Conservation (phyloP, 2,113 vertebrate genomes). For the Echinops telfairi region DNA sequence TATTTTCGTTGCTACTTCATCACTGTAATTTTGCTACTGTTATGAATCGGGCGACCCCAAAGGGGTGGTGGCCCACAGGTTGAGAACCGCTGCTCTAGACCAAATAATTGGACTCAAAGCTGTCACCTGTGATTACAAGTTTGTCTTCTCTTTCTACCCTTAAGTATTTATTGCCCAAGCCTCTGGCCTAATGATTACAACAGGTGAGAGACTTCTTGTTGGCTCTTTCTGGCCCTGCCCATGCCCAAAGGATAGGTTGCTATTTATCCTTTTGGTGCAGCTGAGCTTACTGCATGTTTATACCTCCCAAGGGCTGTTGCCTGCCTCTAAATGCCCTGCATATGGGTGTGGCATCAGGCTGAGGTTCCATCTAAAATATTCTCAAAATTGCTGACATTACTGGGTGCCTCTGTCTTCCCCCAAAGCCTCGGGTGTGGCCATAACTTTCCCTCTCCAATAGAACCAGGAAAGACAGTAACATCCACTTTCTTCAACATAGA, state of each 20-base stretch:
- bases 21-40: no score
- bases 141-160: slow-evolving; percentile 18
- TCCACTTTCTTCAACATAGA: slow-evolving; percentile 22
- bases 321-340: slow-evolving; percentile 23
- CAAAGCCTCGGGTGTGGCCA: slow-evolving; percentile 48
- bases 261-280: slow-evolving; percentile 21
- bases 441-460: slow-evolving; percentile 46
- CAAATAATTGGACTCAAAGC: background rate
- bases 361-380: slow-evolving; percentile 55
- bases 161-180: background rate
- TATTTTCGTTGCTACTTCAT: no score
- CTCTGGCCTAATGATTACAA: background rate
- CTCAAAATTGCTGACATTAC: slow-evolving; percentile 51
- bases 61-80: no score
- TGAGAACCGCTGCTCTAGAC: no score
- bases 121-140: slow-evolving; percentile 7
- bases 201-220: background rate
- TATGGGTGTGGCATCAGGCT: slow-evolving; percentile 35
- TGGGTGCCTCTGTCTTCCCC: slow-evolving; percentile 8
- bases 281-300: slow-evolving; percentile 14
- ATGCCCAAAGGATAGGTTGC: background rate
- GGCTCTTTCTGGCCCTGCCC: background rate
- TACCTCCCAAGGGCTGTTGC: slow-evolving; percentile 29
- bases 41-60: no score
- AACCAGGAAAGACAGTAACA: slow-evolving; percentile 15